These are phyloP conservation scores for Machaerirhynchus nigripectus DNA, from an alignment of 2,113 vertebrate species.

Conservation along the genomic window DNA sequence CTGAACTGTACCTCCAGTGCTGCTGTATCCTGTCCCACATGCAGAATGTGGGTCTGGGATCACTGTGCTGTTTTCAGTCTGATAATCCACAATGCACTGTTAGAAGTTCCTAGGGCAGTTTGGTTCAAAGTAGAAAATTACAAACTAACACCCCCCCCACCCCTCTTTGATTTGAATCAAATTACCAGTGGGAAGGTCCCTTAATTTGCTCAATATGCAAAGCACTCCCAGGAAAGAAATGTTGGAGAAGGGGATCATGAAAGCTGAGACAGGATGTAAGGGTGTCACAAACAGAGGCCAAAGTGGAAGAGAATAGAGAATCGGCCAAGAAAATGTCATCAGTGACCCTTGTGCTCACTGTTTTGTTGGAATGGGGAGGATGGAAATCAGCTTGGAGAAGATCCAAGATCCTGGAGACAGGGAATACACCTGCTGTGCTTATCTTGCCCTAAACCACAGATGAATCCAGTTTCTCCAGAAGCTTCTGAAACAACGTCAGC, in stretches of 20 bases:
- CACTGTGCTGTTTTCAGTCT: neutral
- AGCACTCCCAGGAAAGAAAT: neutral
- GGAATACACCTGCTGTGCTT: constrained; percentile 3
- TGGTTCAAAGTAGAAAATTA: neutral
- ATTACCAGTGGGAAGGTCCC: neutral
- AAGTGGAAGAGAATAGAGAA: neutral
- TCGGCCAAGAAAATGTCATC: neutral
- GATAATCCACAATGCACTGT: neutral
- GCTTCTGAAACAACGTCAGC: neutral
- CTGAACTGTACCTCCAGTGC: neutral
- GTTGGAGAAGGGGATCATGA: neutral
- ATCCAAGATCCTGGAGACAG: neutral
- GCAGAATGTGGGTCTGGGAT: neutral
- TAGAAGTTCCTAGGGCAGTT: neutral
- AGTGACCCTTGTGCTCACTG: neutral
- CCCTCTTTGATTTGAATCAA: neutral
- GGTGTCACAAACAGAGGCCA: neutral
- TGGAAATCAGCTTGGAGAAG: neutral
- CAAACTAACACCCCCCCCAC: neutral
- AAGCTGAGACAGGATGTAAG: neutral
- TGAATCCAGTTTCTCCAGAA: neutral
- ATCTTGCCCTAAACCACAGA: neutral
- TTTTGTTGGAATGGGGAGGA: neutral
- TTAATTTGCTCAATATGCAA: neutral
- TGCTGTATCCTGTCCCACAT: neutral